Evolutionary conservation across 1,140 invertebrate species (phyloP), one percentile per base, ranked within the genome.

Genomic region (Homalodisca vitripennis): DNA sequence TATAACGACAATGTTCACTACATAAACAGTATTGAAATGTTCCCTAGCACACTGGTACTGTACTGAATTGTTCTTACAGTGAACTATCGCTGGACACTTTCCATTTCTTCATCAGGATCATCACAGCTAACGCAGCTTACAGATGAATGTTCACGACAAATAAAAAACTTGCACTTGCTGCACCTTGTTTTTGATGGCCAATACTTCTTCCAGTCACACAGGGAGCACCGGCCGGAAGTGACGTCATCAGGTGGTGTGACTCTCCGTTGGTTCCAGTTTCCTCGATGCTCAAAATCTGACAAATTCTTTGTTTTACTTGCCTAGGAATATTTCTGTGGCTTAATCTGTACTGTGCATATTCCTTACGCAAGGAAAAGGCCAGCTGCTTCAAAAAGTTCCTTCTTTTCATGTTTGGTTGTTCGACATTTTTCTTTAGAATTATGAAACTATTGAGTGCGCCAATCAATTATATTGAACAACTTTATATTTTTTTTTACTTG

Each of bases 381-480:
- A 64, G 24, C 17, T 27, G n/a, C 20, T 64, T 64, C 24, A 64
- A 34, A 64, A 64, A 64, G 12, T 6, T 24, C 26, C 34, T 64
- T 64, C 24, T 31, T 26, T 12, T 26, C 17, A 34, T 64, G 2
- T 46, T 64, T 30, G 26, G 55, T 12, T 60, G 24, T 22, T 31
- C 3, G 24, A 3, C 12, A 24, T 47, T 30, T 67, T 47, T 14
- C 10, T 48, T 67, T 20, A 47, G 32, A 27, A 48, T 30, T 41
- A 67, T 67, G 27, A 67, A 67, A 34, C 2, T n/a, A 66, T 78
- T 78, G 24, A 78, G 74, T 1, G 71, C 72, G 29, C 70, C n/a
- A n/a, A n/a, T n/a, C n/a, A n/a, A n/a, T n/a, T n/a, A n/a, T n/a
- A n/a, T n/a, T n/a, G n/a, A n/a, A n/a, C n/a, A n/a, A n/a, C n/a